Percentiles rank a stretch among this genome's conserved stretches.
phyloP scores from a whole-genome alignment of 2,888 invertebrate genomes.

The Cyclophora albipunctata region DNA sequence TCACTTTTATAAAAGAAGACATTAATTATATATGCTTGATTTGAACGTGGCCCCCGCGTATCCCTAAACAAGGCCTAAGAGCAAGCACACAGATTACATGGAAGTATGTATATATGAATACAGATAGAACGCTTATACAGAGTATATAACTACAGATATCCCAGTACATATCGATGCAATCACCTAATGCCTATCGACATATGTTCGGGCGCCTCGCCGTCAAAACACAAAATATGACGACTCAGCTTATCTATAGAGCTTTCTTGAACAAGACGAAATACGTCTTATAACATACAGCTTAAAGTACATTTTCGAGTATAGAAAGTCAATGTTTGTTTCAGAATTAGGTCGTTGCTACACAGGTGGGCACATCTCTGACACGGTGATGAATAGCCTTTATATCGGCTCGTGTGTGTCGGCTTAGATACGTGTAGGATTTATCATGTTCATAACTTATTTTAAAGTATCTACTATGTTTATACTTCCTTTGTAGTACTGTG shows the following conservation, averaged over 20 bases:
- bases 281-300: conserved; percentile 9
- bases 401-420: conserved; percentile 27
- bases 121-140: too few relatives aligned
- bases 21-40: too few relatives aligned
- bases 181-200: background rate
- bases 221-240: conserved; percentile 49
- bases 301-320: conserved; percentile 18
- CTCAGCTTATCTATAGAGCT: conserved; percentile 37
- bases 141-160: too few relatives aligned
- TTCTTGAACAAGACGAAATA: conserved; percentile 13
- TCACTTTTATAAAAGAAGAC: too few relatives aligned
- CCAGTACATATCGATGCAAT: background rate
- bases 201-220: conserved; percentile 20
- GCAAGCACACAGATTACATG: too few relatives aligned
- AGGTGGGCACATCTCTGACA: conserved; percentile 47
- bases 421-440: too few relatives aligned
- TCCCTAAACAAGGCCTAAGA: too few relatives aligned
- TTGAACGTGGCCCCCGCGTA: too few relatives aligned
- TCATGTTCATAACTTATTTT: too few relatives aligned
- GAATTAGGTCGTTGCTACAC: conserved; percentile 41
- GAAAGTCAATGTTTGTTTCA: conserved; percentile 21
- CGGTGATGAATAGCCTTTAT: conserved; percentile 39
- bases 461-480: conserved; percentile 1
- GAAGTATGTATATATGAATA: too few relatives aligned
- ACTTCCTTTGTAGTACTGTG: background rate